Percentiles rank a stretch among this genome's conserved stretches.
These are phyloP conservation scores for Babylonia areolata DNA, from an alignment of 1,140 invertebrate species.

Conservation along the genomic window DNA sequence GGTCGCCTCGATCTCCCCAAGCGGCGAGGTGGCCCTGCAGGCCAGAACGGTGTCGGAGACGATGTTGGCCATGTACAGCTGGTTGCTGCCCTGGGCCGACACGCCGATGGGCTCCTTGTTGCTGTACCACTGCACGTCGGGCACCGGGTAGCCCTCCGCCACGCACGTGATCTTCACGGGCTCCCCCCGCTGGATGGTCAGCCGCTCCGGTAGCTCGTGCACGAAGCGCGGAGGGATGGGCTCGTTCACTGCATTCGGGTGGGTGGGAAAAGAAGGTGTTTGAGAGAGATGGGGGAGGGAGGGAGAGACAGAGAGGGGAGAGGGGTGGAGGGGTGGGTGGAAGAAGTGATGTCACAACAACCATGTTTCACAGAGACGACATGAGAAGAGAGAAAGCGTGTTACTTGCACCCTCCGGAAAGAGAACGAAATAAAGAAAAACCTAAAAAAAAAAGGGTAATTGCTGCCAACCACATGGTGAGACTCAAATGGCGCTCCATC, in stretches of 20 bases:
- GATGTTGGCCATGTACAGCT: constrained; percentile 24
- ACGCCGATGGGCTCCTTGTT: constrained; percentile 21
- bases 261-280: neutral
- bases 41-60: neutral
- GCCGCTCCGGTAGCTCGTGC: neutral
- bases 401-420: too few species aligned
- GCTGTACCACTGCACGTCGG: constrained; percentile 25
- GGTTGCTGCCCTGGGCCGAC: constrained; percentile 34
- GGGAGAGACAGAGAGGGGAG: neutral
- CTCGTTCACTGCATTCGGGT: neutral
- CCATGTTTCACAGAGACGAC: too few species aligned
- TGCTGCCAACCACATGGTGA: too few species aligned
- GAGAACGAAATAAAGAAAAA: too few species aligned
- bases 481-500: too few species aligned
- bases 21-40: constrained; percentile 23
- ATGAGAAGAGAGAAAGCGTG: too few species aligned
- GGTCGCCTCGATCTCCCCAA: constrained; percentile 15
- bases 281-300: neutral
- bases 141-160: constrained; percentile 26
- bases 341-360: too few species aligned
- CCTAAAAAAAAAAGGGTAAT: too few species aligned
- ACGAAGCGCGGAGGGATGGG: constrained; percentile 18
- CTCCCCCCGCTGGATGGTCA: constrained; percentile 11
- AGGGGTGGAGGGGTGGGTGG: too few species aligned
- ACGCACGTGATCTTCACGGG: constrained; percentile 34